These are phyloP conservation scores for Apaloderma vittatum DNA, from an alignment of 2,113 vertebrate species.

Conservation along the genomic window DNA sequence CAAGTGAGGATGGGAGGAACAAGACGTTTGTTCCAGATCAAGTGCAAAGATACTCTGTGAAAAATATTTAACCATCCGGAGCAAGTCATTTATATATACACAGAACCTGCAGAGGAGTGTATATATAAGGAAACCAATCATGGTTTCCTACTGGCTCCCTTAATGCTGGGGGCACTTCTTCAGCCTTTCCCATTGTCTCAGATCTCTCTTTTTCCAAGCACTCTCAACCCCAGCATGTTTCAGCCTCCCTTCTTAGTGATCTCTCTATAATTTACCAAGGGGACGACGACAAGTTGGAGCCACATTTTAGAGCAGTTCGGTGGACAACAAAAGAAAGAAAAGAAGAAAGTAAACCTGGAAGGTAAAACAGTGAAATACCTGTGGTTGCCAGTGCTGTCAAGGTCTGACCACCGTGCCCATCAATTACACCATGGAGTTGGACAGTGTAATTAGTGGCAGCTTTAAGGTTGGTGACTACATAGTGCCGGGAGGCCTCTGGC, in stretches of 20 bases:
- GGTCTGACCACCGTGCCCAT: constrained; percentile 76
- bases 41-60: constrained; percentile 40
- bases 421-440: constrained; percentile 84
- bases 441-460: constrained; percentile 83
- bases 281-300: neutral
- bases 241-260: neutral
- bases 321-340: constrained; percentile 21
- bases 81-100: constrained; percentile 57
- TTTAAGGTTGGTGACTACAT: constrained; percentile 83
- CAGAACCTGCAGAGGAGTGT: constrained; percentile 25
- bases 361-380: constrained; percentile 79
- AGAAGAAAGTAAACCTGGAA: neutral
- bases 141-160: constrained; percentile 5
- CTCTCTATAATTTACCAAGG: neutral
- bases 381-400: constrained; percentile 82
- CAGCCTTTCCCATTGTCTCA: constrained; percentile 15
- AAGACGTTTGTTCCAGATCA: constrained; percentile 12
- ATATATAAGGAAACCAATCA: constrained; percentile 64
- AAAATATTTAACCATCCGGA: neutral
- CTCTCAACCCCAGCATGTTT: neutral
- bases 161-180: constrained; percentile 61
- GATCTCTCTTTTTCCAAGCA: neutral
- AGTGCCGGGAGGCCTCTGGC: constrained; percentile 67
- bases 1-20: constrained; percentile 29
- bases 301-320: neutral